Evolutionary conservation across 2,113 vertebrate species (phyloP).

Genomic region (Periophthalmodon schlosseri): DNA sequence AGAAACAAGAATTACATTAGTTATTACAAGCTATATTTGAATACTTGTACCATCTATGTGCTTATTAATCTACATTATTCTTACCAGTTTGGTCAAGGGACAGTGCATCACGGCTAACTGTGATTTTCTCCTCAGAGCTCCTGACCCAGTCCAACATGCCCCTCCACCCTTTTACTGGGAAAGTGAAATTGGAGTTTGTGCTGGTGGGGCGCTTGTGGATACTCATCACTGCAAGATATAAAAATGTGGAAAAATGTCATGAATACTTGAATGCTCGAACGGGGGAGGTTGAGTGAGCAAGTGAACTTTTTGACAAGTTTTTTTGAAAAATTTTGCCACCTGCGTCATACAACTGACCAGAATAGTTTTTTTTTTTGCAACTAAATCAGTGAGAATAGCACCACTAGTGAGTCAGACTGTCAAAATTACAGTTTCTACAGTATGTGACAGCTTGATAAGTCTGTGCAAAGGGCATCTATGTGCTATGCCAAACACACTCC

Average conservation of each 20-base stretch:
- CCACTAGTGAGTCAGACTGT: constrained; percentile 20
- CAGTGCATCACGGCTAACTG: constrained; percentile 87
- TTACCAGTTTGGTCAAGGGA: constrained; percentile 87
- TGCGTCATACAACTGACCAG: constrained; percentile 19
- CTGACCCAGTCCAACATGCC: constrained; percentile 94
- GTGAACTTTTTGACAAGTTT: not conserved
- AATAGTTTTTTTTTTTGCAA: constrained; percentile 14
- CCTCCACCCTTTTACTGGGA: constrained; percentile 95
- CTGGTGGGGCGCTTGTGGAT: constrained; percentile 92
- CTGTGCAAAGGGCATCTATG: constrained; percentile 17
- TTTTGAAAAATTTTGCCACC: constrained; percentile 20
- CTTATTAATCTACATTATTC: constrained; percentile 2
- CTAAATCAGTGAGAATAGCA: constrained; percentile 34
- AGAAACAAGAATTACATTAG: constrained; percentile 38
- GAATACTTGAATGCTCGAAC: too few relatives aligned
- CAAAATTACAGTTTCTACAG: constrained; percentile 27
- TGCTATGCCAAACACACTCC: constrained; percentile 17
- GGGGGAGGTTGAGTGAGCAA: not conserved
- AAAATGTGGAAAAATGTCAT: constrained; percentile 3
- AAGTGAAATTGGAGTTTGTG: constrained; percentile 87
- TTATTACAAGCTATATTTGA: not conserved
- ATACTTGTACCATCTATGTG: not conserved
- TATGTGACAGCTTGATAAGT: constrained; percentile 21
- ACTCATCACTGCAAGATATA: constrained; percentile 82
- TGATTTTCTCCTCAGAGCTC: constrained; percentile 92